These are phyloP conservation scores for Aix galericulata DNA, from an alignment of 2,113 vertebrate species.

Conservation along the genomic window DNA sequence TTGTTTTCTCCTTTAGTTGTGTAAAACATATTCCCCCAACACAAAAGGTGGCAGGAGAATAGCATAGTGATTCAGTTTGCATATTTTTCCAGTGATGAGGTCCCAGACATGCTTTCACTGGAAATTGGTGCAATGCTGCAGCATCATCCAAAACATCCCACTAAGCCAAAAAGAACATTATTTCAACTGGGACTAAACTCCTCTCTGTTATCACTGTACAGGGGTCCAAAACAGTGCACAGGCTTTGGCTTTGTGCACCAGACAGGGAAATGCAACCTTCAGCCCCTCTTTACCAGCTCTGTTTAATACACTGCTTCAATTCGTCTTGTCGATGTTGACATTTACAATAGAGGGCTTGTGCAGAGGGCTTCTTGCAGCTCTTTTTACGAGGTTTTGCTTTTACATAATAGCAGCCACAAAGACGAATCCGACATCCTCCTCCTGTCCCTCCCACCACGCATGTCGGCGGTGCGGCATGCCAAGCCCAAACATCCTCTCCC, in stretches of 20 bases:
- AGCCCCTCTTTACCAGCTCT: not conserved
- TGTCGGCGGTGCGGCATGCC: not conserved
- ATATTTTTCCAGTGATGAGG: conserved; percentile 42
- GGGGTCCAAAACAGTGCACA: not conserved
- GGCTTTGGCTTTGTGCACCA: not conserved
- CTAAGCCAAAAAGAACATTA: conserved; percentile 44
- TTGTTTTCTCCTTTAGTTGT: not conserved
- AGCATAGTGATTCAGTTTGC: conserved; percentile 44
- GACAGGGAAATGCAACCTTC: not conserved
- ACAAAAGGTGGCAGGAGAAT: conserved; percentile 39
- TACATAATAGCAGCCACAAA: not conserved
- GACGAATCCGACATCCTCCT: not conserved
- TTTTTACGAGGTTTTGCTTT: not conserved
- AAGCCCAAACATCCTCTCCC: conserved; percentile 25
- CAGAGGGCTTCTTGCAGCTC: not conserved
- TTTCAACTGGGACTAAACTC: conserved; percentile 4
- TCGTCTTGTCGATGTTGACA: not conserved
- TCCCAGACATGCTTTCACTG: conserved; percentile 48
- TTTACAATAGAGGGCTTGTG: not conserved
- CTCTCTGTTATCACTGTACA: not conserved
- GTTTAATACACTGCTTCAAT: not conserved
- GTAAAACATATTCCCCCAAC: not conserved
- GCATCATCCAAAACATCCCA: conserved; percentile 35
- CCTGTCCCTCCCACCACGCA: not conserved
- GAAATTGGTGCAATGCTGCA: not conserved